Percentiles rank a stretch among this genome's conserved stretches.
Evolutionary conservation across 2,797 vertebrate species (phyloP).

Genomic region (Apodemus agrarius): DNA sequence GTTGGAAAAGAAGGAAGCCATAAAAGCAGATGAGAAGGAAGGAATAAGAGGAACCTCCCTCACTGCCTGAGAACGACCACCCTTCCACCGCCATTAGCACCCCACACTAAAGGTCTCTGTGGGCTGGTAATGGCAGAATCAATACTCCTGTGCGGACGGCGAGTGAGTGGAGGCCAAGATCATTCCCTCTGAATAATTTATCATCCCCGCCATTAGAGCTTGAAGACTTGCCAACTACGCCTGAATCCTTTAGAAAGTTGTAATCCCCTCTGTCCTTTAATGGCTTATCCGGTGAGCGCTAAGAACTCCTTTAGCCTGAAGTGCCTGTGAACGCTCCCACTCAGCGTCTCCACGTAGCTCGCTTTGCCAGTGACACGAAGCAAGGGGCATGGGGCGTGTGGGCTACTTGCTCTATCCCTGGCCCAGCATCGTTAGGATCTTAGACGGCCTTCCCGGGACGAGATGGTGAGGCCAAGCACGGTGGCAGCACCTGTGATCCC

Average conservation of each 20-base stretch:
- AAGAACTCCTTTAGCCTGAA: neutral
- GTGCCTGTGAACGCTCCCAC: neutral
- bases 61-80: neutral
- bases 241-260: constrained; percentile 54
- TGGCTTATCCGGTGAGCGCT: neutral
- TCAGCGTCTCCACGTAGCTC: neutral
- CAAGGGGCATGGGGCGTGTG: neutral
- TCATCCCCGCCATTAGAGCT: constrained; percentile 60
- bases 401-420: too few relatives aligned
- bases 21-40: neutral
- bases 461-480: neutral
- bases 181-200: constrained; percentile 78
- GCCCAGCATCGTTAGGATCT: neutral
- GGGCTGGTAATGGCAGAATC: constrained; percentile 45
- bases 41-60: neutral
- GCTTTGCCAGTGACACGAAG: neutral
- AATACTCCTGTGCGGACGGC: neutral
- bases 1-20: neutral
- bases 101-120: neutral
- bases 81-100: neutral
- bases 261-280: neutral
- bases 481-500: too few relatives aligned
- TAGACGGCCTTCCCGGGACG: neutral
- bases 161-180: constrained; percentile 57
- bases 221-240: constrained; percentile 66